Evolutionary conservation across 2,888 invertebrate species (phyloP).

Genomic region (Eupelmus urozonus): DNA sequence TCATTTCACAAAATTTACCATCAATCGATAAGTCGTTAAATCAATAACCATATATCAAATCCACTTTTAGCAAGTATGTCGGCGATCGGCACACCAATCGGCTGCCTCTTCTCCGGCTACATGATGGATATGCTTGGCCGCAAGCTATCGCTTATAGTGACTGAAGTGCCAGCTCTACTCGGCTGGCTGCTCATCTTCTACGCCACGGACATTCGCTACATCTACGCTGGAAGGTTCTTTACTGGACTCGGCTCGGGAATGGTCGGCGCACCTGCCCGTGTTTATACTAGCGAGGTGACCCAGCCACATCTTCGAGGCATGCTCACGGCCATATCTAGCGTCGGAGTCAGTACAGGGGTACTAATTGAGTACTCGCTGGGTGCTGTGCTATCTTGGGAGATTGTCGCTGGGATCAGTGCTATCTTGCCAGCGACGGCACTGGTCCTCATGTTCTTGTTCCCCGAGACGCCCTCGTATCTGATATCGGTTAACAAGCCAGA

Average conservation of each 20-base stretch:
- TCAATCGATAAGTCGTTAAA: neutral
- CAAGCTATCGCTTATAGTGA: conserved; percentile 81
- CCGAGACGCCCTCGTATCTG: conserved; percentile 86
- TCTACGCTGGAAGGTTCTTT: conserved; percentile 83
- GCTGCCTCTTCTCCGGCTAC: conserved; percentile 85
- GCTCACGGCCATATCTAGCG: conserved; percentile 85
- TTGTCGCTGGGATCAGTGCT: conserved; percentile 82
- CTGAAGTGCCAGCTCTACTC: conserved; percentile 83
- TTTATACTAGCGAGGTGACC: conserved; percentile 85
- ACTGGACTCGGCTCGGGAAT: conserved; percentile 86
- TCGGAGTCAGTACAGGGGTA: conserved; percentile 86
- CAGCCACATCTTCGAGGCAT: conserved; percentile 87
- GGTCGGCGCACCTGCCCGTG: conserved; percentile 85
- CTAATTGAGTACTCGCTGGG: conserved; percentile 82
- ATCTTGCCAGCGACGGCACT: conserved; percentile 81
- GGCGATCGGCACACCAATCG: conserved; percentile 84
- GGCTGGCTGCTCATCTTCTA: conserved; percentile 84
- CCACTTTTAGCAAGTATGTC: conserved; percentile 81
- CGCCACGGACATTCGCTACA: conserved; percentile 81
- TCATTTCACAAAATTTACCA: neutral
- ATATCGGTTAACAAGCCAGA: conserved; percentile 81
- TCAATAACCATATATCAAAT: conserved; percentile 1
- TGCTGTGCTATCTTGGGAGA: conserved; percentile 82
- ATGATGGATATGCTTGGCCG: conserved; percentile 85
- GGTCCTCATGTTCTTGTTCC: conserved; percentile 81